Base-by-base conservation (phyloP, 2,113 vertebrate species). In the Pygoscelis adeliae region DNA sequence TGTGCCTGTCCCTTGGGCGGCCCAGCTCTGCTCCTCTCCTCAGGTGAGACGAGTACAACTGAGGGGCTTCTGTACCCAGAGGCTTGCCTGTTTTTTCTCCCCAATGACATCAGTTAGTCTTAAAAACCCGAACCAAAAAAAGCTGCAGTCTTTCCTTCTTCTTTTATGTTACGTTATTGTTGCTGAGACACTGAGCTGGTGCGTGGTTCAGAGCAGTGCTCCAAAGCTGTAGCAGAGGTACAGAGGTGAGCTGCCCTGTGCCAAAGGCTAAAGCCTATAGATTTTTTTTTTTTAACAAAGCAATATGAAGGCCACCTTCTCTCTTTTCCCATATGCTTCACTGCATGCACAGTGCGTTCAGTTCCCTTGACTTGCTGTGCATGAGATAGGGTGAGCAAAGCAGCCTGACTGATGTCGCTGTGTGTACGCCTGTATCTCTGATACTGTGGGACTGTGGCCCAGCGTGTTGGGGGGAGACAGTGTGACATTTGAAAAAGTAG, bases 381-480 rank as follows among this genome's bases (percentile, higher is more conserved):
- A 0, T 2, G n/a, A 58, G 26, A 3, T 5, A 13, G 25, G 50
- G n/a, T 21, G 66, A 58, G 65, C 59, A 36, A 2, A 20, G 63
- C 36, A 32, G 59, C 49, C 71, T 36, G 61, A 1, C 13, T 12
- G 59, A 27, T 29, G 58, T 32, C 0, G 0, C 49, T 0, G 0
- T 19, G n/a, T 1, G 2, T 10, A 5, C 0, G 0, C 10, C 34
- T 0, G 0, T 6, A 4, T 19, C 25, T 63, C 71, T 38, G 18
- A 2, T 26, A 2, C 10, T 10, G 11, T 38, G 40, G 36, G 36
- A 12, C 20, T 32, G 46, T 12, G 40, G 22, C 11, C 47, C 18
- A 3, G 9, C 0, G 0, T n/a, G 49, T 15, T 0, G 0, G 21
- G 50, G 50, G 9, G 15, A 79, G 13, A 13, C 2, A 5, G 11